Base-by-base conservation (phyloP, 2,888 invertebrate genomes). In the Microctonus aethiopoides region DNA sequence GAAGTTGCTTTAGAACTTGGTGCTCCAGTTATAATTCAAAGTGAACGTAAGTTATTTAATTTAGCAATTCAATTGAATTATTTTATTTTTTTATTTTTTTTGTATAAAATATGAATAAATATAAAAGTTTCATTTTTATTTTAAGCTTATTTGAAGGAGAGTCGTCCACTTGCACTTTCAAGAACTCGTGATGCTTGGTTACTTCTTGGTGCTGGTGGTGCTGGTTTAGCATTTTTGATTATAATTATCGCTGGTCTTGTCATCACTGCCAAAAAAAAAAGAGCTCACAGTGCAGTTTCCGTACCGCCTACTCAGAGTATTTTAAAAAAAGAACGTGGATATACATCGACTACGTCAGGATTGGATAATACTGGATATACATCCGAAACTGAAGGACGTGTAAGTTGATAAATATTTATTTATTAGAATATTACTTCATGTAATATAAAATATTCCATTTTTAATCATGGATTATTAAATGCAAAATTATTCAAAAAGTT, bases 41-140 rank as follows among this genome's bases (percentile, higher is more conserved):
- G 95, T 70, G 94, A 95, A 89, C 95, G 95, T 95, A 89, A 92
- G 91, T n/a, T n/a, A n/a, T n/a, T n/a, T 89, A 46, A 24, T 62
- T 60, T 56, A 63, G 56, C 36, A 6, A 13, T 56, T 34, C 20
- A 46, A 64, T 64, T 51, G 2, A 52, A 13, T 46, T 5, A 46
- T 3, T n/a, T 5, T n/a, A 39, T 32, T n/a, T 13, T 3, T n/a
- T 13, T 2, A 11, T 13, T n/a, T 39, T n/a, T n/a, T 39, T 39
- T n/a, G 1, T 39, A 1, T 13, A 39, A n/a, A 5, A 39, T 2
- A 7, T 46, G 1, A 20, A 16, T n/a, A n/a, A 16, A 16, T 16
- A 46, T 20, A 46, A n/a, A 7, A 16, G 16, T 46, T 16, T 1
- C 16, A 7, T 29, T 29, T 29, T 41, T 41, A 73, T 26, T 13